Base-by-base conservation (phyloP, 2,113 vertebrate genomes). In the Sitta europaea region DNA sequence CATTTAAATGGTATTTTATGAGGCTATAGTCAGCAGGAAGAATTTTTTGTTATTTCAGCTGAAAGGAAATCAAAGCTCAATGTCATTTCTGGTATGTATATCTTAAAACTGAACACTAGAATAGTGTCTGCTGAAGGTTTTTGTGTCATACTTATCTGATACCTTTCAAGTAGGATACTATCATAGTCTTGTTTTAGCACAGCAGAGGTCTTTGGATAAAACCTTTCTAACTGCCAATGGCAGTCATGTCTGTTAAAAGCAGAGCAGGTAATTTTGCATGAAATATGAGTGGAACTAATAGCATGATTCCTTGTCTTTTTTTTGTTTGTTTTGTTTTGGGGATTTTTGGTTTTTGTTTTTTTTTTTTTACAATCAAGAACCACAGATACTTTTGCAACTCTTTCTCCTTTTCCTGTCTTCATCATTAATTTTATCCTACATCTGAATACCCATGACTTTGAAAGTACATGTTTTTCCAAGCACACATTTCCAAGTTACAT, bases 211-310 rank as follows among this genome's bases (percentile, higher is more conserved):
- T 28, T 57, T 73, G 58, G 81, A 54, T 82, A 77, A 96, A 94
- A 81, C 40, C 59, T 92, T 78, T 96, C 79, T 50, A 74, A 77
- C 77, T 90, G 81, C 59, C 96, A 94, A 95, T 88, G 83, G 82
- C 43, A 91, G 45, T 48, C 78, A 85, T 54, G 54, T 92, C 68
- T 89, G 63, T 79, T 97, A 86, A 74, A 94, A 88, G 71, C 73
- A 84, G 53, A 87, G 50, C 48, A 76, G 79, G 72, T 96, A 40
- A 87, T 88, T 50, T 87, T 86, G 43, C 76, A 87, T 43, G 72
- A 94, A 96, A 96, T 89, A 40, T 90, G 90, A 95, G 36, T 79
- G 59, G 79, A 97, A 94, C 68, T 86, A 91, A 92, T 95, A 54
- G 91, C 3, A 28, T 85, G 61, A 90, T 58, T 82, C 27, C 6